These are phyloP conservation scores for Thumatha senex DNA, from an alignment of 2,888 invertebrate genomes.

Conservation along the genomic window DNA sequence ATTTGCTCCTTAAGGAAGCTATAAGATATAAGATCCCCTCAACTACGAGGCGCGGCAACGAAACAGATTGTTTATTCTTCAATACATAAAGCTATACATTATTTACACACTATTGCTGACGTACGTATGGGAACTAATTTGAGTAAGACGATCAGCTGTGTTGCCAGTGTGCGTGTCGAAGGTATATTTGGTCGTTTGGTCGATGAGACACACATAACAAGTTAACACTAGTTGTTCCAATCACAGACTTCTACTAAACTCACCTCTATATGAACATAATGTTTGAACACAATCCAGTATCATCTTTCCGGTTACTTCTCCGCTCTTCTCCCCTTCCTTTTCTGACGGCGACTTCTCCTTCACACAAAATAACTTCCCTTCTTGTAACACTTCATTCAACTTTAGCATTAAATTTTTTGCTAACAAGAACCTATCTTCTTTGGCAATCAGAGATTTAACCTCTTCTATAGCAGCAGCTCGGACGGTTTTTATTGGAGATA, in stretches of 20 bases:
- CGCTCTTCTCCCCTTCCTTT: conserved; percentile 61
- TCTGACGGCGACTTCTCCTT: conserved; percentile 68
- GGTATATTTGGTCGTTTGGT: too few species aligned
- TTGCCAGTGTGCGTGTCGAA: too few species aligned
- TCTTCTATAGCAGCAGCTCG: conserved; percentile 85
- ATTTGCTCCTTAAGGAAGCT: too few species aligned
- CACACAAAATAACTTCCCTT: conserved; percentile 74
- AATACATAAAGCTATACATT: too few species aligned
- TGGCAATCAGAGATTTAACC: conserved; percentile 84
- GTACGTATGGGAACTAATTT: too few species aligned
- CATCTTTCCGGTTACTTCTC: conserved; percentile 81
- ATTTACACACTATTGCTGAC: too few species aligned
- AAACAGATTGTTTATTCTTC: too few species aligned
- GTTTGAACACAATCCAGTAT: conserved; percentile 81
- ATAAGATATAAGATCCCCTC: too few species aligned
- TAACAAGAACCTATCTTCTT: conserved; percentile 84
- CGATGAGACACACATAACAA: too few species aligned
- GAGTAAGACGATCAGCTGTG: too few species aligned
- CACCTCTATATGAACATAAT: conserved; percentile 77
- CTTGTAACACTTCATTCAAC: conserved; percentile 86
- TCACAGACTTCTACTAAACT: conserved; percentile 16
- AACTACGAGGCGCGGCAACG: too few species aligned
- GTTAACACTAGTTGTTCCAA: too few species aligned
- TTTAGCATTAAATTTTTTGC: conserved; percentile 86
- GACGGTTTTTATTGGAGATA: conserved; percentile 84